Conservation (phyloP, 1,140 invertebrate species). For the Microplitis mediator region DNA sequence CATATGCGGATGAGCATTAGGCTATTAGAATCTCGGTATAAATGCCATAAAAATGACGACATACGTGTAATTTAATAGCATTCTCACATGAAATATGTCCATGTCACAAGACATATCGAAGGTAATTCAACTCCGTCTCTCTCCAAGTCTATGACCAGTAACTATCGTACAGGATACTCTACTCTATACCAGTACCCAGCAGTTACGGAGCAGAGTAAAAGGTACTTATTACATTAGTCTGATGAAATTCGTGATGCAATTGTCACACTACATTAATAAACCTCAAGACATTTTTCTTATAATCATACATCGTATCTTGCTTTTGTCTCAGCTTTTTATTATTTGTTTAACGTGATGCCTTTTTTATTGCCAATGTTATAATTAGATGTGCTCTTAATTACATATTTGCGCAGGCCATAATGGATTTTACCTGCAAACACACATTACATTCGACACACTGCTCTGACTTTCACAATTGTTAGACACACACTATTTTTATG, state of each 20-base stretch:
- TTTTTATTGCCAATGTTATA: neutral
- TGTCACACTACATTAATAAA: neutral
- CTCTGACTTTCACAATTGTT: constrained; percentile 19
- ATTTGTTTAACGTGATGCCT: neutral
- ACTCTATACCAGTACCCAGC: too few species aligned
- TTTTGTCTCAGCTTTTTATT: neutral
- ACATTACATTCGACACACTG: neutral
- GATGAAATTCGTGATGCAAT: neutral
- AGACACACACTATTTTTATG: neutral
- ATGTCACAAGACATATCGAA: too few species aligned
- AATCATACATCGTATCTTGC: too few species aligned
- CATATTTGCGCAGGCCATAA: neutral
- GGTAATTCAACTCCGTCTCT: too few species aligned
- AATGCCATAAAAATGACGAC: too few species aligned
- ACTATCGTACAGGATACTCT: too few species aligned
- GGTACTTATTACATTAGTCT: neutral
- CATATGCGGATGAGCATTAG: too few species aligned
- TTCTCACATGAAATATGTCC: too few species aligned
- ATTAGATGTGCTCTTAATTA: neutral
- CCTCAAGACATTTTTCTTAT: neutral
- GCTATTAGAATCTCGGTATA: too few species aligned
- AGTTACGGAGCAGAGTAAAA: too few species aligned
- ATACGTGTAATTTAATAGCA: too few species aligned
- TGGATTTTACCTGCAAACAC: neutral
- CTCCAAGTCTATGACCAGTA: too few species aligned